Evolutionary conservation across 2,888 invertebrate genomes (phyloP).

Genomic region (Trissolcus japonicus): DNA sequence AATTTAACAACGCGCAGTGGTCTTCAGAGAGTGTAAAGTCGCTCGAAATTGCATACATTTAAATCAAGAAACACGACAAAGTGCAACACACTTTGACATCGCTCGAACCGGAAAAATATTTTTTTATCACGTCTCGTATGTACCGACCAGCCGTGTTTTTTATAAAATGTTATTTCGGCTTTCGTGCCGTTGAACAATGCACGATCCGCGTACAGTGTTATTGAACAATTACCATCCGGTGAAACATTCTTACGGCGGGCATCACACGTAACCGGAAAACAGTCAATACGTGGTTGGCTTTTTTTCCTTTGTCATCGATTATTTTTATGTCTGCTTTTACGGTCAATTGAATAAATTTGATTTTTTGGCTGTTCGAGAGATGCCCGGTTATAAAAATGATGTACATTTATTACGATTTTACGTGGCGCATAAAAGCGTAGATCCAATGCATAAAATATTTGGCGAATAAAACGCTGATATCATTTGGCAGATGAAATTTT

Average conservation of each 20-base stretch:
- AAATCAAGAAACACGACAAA: conserved; percentile 22
- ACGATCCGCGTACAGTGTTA: conserved; percentile 6
- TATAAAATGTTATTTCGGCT: conserved; percentile 11
- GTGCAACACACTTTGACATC: background rate
- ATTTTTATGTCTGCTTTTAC: background rate
- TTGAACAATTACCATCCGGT: conserved; percentile 20
- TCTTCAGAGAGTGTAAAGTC: conserved; percentile 10
- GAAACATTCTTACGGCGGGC: background rate
- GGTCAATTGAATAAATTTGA: conserved; percentile 5
- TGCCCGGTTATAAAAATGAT: too few species aligned
- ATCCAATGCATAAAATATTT: too few species aligned
- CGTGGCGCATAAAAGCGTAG: too few species aligned
- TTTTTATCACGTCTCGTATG: conserved; percentile 10
- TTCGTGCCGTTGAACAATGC: conserved; percentile 4
- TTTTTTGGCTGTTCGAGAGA: background rate
- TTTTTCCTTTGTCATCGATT: background rate
- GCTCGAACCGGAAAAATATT: background rate
- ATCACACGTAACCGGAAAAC: conserved; percentile 1
- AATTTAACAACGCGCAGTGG: conserved; percentile 36
- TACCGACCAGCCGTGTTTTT: conserved; percentile 10
- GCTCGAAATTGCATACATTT: conserved; percentile 23
- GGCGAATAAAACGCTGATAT: too few species aligned
- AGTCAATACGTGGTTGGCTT: background rate
- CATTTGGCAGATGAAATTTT: too few species aligned
- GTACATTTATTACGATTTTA: too few species aligned